Percentiles rank a stretch among this genome's conserved stretches.
These are phyloP conservation scores for Anomalospiza imberbis DNA, from an alignment of 2,797 vertebrate species.

Conservation along the genomic window DNA sequence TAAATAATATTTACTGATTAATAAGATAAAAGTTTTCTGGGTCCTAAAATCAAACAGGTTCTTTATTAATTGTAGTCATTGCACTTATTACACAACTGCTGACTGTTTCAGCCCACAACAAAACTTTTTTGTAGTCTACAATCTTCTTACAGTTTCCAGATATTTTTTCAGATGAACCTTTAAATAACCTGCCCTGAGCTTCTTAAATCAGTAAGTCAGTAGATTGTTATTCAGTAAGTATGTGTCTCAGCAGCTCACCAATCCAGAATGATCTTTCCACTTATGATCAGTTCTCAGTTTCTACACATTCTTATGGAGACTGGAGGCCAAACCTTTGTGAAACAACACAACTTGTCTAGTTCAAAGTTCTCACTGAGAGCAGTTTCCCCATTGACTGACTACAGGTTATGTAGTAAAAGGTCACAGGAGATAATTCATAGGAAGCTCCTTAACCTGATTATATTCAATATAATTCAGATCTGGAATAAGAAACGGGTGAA, in stretches of 20 bases:
- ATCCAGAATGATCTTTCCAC: not conserved
- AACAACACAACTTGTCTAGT: not conserved
- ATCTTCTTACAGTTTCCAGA: not conserved
- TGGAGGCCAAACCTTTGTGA: not conserved
- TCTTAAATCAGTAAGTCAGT: not conserved
- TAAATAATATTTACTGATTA: not conserved
- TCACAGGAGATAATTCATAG: not conserved
- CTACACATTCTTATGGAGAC: not conserved
- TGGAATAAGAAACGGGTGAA: not conserved
- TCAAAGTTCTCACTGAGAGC: not conserved
- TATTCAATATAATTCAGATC: not conserved
- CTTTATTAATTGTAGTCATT: not conserved
- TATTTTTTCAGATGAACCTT: not conserved
- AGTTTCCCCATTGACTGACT: not conserved
- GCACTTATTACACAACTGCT: not conserved
- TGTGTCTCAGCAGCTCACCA: not conserved
- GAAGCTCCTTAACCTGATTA: not conserved
- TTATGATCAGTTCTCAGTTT: not conserved
- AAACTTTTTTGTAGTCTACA: not conserved
- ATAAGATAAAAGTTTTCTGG: not conserved
- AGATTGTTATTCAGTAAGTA: not conserved
- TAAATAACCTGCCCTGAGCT: not conserved
- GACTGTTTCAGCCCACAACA: not conserved
- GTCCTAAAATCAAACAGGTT: not conserved
- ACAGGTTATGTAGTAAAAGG: not conserved